A percentile compares a stretch with the other conserved stretches of the same genome.
These are phyloP conservation scores for Myripristis jacobus DNA, from an alignment of 2,797 vertebrate species.

Conservation along the genomic window DNA sequence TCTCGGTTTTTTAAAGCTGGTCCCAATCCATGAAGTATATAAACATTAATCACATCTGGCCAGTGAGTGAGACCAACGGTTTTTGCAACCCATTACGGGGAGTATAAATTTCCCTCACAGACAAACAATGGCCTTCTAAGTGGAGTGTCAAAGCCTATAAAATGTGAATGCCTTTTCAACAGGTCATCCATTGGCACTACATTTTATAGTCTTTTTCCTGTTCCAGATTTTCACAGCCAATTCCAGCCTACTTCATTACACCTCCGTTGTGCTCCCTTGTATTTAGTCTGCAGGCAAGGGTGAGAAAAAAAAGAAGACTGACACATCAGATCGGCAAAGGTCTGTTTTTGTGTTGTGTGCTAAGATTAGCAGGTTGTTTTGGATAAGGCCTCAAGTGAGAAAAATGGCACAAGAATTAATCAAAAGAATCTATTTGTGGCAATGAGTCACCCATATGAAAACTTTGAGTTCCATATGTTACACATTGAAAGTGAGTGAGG, in stretches of 20 bases:
- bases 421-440: slow-evolving; percentile 6
- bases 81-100: slow-evolving; percentile 50
- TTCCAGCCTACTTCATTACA: slow-evolving; percentile 60
- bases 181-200: slow-evolving; percentile 69
- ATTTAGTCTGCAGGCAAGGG: slow-evolving; percentile 8
- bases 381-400: not conserved
- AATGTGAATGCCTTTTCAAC: slow-evolving; percentile 73
- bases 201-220: slow-evolving; percentile 73
- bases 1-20: slow-evolving; percentile 31
- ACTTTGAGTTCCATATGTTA: not conserved
- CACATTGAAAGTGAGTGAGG: not conserved
- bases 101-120: slow-evolving; percentile 62
- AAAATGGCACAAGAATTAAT: not conserved
- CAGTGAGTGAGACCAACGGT: slow-evolving; percentile 27
- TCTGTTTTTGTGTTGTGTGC: slow-evolving; percentile 17
- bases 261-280: slow-evolving; percentile 44
- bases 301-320: slow-evolving; percentile 4
- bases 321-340: slow-evolving; percentile 3
- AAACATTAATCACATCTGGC: slow-evolving; percentile 63
- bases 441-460: slow-evolving; percentile 6
- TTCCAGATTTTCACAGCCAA: slow-evolving; percentile 70
- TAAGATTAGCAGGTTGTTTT: slow-evolving; percentile 17
- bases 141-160: slow-evolving; percentile 66
- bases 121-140: slow-evolving; percentile 68
- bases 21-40: slow-evolving; percentile 27